These are phyloP conservation scores for Parnassius smintheus DNA, from an alignment of 2,888 invertebrate genomes.

Conservation along the genomic window DNA sequence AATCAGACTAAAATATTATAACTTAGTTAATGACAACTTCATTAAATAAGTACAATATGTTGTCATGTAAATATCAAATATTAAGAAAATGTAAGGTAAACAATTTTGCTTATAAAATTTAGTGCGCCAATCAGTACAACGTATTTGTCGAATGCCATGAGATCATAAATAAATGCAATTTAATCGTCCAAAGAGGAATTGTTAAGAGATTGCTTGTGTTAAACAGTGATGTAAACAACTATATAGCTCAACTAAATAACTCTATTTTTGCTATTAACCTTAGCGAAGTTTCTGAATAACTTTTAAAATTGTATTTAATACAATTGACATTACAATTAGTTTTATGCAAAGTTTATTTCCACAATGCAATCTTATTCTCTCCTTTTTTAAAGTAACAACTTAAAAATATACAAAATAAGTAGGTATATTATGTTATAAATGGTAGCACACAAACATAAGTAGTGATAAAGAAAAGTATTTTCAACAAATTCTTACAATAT, in stretches of 20 bases:
- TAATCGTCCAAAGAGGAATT: constrained; percentile 40
- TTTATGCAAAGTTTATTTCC: constrained; percentile 67
- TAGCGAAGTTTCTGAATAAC: constrained; percentile 59
- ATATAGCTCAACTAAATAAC: constrained; percentile 44
- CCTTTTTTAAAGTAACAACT: constrained; percentile 70
- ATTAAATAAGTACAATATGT: constrained; percentile 11
- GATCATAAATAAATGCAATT: constrained; percentile 77
- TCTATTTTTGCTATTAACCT: constrained; percentile 43
- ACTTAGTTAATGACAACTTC: neutral
- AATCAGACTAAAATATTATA: neutral
- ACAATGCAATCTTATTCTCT: constrained; percentile 79
- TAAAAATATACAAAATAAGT: constrained; percentile 53
- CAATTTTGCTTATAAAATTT: constrained; percentile 34
- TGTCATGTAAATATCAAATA: constrained; percentile 8
- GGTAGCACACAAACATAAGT: constrained; percentile 32
- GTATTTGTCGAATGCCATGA: constrained; percentile 56
- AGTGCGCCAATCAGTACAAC: constrained; percentile 40
- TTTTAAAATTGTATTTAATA: constrained; percentile 70
- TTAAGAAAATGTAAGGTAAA: constrained; percentile 29
- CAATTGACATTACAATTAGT: constrained; percentile 67
- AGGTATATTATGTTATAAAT: constrained; percentile 35
- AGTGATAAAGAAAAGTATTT: constrained; percentile 10
- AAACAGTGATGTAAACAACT: constrained; percentile 30
- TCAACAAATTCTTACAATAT: constrained; percentile 13
- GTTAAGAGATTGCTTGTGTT: constrained; percentile 44